Evolutionary conservation across 1,140 invertebrate species (phyloP).

Genomic region (Plodia interpunctella): DNA sequence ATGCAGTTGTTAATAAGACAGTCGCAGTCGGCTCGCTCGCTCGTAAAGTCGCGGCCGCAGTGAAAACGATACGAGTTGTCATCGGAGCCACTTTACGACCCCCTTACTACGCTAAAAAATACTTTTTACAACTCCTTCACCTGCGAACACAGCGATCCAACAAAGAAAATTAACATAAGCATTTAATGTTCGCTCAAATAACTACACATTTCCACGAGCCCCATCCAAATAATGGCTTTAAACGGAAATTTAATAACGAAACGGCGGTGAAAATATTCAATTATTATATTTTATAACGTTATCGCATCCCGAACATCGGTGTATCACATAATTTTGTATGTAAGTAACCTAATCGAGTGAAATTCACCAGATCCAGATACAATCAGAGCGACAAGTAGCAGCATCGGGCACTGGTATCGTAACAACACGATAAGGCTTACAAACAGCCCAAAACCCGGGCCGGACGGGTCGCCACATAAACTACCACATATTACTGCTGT

Average conservation of each 20-base stretch:
- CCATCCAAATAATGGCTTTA: not conserved
- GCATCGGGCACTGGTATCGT: constrained; percentile 33
- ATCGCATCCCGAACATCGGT: constrained; percentile 41
- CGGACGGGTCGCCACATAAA: constrained; percentile 48
- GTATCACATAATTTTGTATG: constrained; percentile 60
- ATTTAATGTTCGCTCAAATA: not conserved
- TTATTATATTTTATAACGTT: constrained; percentile 25
- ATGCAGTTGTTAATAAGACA: not conserved
- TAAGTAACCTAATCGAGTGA: constrained; percentile 56
- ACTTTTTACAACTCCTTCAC: constrained; percentile 38
- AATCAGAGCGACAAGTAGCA: constrained; percentile 66
- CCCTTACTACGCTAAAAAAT: constrained; percentile 39
- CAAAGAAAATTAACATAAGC: constrained; percentile 24
- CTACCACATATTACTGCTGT: constrained; percentile 63
- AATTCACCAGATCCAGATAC: constrained; percentile 68
- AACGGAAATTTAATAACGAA: not conserved
- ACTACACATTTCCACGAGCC: not conserved
- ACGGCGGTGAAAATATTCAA: not conserved
- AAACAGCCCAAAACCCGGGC: constrained; percentile 41
- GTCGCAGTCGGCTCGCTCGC: constrained; percentile 19
- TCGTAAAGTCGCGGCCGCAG: constrained; percentile 45
- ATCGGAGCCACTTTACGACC: constrained; percentile 51
- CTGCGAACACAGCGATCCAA: constrained; percentile 19
- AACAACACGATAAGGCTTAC: constrained; percentile 64
- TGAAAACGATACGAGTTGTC: constrained; percentile 58